phyloP scores from a whole-genome alignment of 2,113 vertebrate genomes.

The Rhinoderma darwinii region DNA sequence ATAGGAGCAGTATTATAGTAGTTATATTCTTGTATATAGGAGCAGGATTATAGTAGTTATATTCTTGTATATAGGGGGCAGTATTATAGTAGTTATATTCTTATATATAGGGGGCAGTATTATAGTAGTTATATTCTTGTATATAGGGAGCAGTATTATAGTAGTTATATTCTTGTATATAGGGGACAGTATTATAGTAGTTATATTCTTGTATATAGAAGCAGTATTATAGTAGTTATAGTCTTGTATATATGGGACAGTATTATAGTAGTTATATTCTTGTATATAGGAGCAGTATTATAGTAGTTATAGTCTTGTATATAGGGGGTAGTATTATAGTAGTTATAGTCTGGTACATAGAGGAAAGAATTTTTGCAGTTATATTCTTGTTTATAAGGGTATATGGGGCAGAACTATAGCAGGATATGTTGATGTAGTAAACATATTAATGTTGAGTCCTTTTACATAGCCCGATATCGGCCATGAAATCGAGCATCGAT shows the following conservation, averaged over 20 bases:
- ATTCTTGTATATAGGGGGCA: neutral
- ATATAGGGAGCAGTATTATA: neutral
- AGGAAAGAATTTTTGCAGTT: neutral
- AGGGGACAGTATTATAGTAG: neutral
- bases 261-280: neutral
- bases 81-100: conserved; percentile 6
- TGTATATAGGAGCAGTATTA: too few species aligned
- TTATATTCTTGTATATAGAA: neutral
- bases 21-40: conserved; percentile 2
- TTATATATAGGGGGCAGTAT: neutral
- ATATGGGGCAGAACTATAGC: too few species aligned
- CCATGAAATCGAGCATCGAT: too few species aligned
- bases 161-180: neutral
- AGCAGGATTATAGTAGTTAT: neutral
- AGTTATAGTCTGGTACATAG: neutral
- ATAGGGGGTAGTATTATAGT: neutral
- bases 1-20: conserved; percentile 4
- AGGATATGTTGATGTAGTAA: too few species aligned
- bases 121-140: neutral
- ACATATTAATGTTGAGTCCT: too few species aligned
- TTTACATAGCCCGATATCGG: too few species aligned
- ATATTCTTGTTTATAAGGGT: too few species aligned
- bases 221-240: conserved; percentile 20
- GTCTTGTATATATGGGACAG: too few species aligned
- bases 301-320: neutral